Base-by-base conservation (phyloP, 2,113 vertebrate genomes). In the Pachyramphus minor region DNA sequence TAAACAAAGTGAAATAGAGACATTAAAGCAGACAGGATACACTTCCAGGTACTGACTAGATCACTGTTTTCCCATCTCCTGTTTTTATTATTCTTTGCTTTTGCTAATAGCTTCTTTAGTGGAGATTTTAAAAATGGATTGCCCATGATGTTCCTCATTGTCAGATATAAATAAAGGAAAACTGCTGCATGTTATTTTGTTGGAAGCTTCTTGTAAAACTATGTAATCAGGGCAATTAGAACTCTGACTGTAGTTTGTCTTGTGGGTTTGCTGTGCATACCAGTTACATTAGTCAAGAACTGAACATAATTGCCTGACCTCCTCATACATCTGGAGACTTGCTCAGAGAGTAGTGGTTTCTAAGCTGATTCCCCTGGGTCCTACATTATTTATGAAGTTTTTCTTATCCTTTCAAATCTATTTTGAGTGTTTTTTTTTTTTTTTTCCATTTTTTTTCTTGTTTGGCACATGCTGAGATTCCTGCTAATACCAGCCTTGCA, bases 151-250 rank as follows among this genome's bases (percentile, higher is more conserved):
- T 94, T 96, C 80, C 90, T 86, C 68, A 77, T 47, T 90, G 82
- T 67, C 49, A 31, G 59, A 74, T 88, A 95, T 84, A 96, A 96
- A 97, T 95, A 85, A 96, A 90, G 66, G 77, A 93, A 52, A 95
- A 93, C 39, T 86, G 79, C 82, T 84, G 85, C 28, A 37, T 47
- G 47, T 93, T 92, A 80, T 37, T 94, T 80, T 91, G 59, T 74
- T 84, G 79, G 74, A 94, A 88, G 78, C 85, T 83, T 86, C 79
- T 96, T 90, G 79, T 19, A 71, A 92, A 93, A 55, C 91, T 86
- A 3, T 90, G 71, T 93, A 96, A 96, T 95, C 84, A 94, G 85
- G 87, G 75, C 87, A 96, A 85, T 96, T 96, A 93, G 75, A 96
- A 86, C 85, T 94, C 94, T 1, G 85, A 63, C 63, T 59, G 23